Percentiles rank a stretch among this genome's conserved stretches.
These are phyloP conservation scores for Pinctada fucata DNA, from an alignment of 2,888 invertebrate genomes.

Conservation along the genomic window DNA sequence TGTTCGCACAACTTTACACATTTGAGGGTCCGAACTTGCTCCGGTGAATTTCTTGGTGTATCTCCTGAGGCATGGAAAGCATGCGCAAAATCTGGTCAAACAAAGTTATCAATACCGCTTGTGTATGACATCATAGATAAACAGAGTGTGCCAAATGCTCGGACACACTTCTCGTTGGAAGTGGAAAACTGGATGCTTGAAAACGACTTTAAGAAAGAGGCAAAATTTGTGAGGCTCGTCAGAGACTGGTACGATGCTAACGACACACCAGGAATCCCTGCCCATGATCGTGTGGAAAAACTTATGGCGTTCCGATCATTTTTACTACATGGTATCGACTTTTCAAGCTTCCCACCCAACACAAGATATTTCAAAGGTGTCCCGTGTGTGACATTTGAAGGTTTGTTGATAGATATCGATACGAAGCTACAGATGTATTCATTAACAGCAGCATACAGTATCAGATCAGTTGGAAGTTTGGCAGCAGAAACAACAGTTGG, in stretches of 20 bases:
- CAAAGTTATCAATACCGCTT: not conserved
- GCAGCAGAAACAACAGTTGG: conserved; percentile 39
- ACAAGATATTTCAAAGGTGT: conserved; percentile 29
- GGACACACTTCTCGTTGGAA: not conserved
- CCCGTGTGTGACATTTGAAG: conserved; percentile 33
- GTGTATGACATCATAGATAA: conserved; percentile 6
- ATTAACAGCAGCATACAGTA: conserved; percentile 21
- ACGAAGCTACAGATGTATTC: conserved; percentile 33
- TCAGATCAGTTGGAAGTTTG: conserved; percentile 23
- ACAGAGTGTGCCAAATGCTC: conserved; percentile 6
- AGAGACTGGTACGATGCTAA: conserved; percentile 40
- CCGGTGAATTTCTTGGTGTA: not conserved
- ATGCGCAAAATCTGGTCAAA: not conserved
- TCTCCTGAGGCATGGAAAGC: not conserved
- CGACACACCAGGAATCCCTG: conserved; percentile 32
- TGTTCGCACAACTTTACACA: conserved; percentile 2
- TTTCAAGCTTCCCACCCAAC: conserved; percentile 33
- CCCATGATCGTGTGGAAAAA: conserved; percentile 5
- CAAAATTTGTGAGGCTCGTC: conserved; percentile 29
- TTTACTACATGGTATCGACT: conserved; percentile 25
- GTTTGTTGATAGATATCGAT: conserved; percentile 34
- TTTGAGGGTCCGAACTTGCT: not conserved
- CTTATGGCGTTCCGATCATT: conserved; percentile 13
- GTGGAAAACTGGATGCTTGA: conserved; percentile 31
- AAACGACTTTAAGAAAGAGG: conserved; percentile 28